Evolutionary conservation across 2,113 vertebrate species (phyloP).

Genomic region (Craseonycteris thonglongyai): DNA sequence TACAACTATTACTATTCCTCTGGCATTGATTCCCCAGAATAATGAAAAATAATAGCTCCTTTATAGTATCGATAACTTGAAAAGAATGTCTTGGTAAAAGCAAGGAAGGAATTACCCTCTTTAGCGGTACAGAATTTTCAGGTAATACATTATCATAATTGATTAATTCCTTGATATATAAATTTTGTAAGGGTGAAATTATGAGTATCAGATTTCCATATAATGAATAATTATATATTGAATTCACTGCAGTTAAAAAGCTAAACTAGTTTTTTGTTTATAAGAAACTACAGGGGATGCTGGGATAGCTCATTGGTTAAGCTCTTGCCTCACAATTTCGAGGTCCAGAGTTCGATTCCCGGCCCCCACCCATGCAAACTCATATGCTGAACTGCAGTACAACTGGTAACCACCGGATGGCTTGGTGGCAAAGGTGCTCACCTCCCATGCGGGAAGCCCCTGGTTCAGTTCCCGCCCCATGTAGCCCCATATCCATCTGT

Average conservation of each 20-base stretch:
- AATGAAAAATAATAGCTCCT: neutral
- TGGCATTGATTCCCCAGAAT: neutral
- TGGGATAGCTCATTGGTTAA: too few species aligned
- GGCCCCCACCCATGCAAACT: too few species aligned
- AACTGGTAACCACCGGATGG: too few species aligned
- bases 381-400: too few species aligned
- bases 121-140: neutral
- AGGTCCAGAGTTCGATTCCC: too few species aligned
- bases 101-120: neutral
- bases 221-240: neutral
- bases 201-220: neutral
- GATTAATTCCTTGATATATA: neutral
- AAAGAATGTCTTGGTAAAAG: neutral
- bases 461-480: too few species aligned
- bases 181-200: neutral
- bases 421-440: too few species aligned
- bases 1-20: neutral
- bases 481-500: too few species aligned
- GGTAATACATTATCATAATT: neutral
- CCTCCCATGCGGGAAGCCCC: too few species aligned
- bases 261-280: slow-evolving; percentile 26
- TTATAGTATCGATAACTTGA: neutral
- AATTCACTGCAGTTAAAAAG: neutral
- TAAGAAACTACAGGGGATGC: neutral
- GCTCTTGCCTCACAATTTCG: too few species aligned